Evolutionary conservation across 2,888 invertebrate species (phyloP).

Genomic region (Falcaria lacertinaria): DNA sequence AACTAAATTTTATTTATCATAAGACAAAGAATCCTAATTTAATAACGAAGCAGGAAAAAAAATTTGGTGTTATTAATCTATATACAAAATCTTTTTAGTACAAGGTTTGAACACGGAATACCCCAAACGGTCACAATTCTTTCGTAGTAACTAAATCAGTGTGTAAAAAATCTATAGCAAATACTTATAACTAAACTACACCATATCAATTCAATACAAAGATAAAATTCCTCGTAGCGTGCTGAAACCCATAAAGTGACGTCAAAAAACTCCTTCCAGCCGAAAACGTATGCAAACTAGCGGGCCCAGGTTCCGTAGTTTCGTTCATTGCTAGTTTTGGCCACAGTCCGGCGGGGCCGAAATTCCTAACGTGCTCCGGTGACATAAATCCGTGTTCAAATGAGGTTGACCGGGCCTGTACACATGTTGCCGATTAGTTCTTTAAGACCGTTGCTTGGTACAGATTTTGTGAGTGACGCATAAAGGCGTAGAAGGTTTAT

Average conservation of each 20-base stretch:
- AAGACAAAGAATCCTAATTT: too few species aligned
- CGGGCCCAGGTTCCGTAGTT: constrained; percentile 15
- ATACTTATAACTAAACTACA: too few species aligned
- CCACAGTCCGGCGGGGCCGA: constrained; percentile 28
- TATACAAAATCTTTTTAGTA: too few species aligned
- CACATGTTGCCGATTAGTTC: constrained; percentile 17
- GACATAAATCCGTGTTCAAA: constrained; percentile 36
- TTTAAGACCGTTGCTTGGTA: neutral
- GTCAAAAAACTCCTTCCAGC: constrained; percentile 13
- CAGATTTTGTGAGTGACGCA: neutral
- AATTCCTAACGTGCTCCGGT: constrained; percentile 36
- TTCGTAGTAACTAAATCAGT: too few species aligned
- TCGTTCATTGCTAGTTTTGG: constrained; percentile 38
- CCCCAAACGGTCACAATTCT: too few species aligned
- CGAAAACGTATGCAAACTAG: constrained; percentile 31
- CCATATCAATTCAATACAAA: constrained; percentile 2
- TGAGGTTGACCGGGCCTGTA: constrained; percentile 15
- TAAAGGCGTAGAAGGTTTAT: too few species aligned
- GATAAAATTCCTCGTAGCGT: constrained; percentile 26
- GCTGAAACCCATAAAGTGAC: constrained; percentile 28
- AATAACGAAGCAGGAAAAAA: too few species aligned
- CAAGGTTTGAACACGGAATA: too few species aligned
- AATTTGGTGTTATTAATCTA: too few species aligned
- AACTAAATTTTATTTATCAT: too few species aligned
- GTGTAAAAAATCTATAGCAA: too few species aligned